Evolutionary conservation across 2,113 vertebrate species (phyloP), one percentile per base, ranked within the genome.

Genomic region (Salvelinus sp.): DNA sequence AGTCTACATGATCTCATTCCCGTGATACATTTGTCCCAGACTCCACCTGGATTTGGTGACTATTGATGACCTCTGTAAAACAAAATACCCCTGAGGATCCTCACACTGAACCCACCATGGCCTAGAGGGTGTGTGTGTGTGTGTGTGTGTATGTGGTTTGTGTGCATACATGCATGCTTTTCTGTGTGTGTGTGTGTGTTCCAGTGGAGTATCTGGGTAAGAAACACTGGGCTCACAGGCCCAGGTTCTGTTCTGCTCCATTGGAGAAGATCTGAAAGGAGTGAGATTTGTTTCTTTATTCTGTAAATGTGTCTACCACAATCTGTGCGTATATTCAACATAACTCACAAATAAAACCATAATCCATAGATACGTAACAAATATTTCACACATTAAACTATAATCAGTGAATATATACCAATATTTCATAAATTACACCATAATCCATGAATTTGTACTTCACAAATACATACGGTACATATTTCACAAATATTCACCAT

Each of bases 1-100:
- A 92, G 92, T 92, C 91, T 89, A 88, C 94, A 92, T 90, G 93
- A 92, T 87, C 90, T 88, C 81, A 83, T 83, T 87, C 90, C 86
- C 91, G 85, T 93, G 93, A 94, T 93, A 93, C 92, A 95, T 94
- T 91, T 82, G 85, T 85, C 84, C 89, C 81, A 85, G 84, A 84
- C 89, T 92, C 92, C 92, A 90, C 90, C 89, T 94, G 94, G 91
- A 83, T 92, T 90, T 75, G 79, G 76, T 79, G 80, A 90, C 92
- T 93, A 89, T 82, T 93, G 38, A 44, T 44, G 94, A 94, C 92
- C 94, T 86, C 77, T 5, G 63, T 71, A 63, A 69, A 83, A 75
- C 79, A n/a, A 54, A 57, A 79, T 76, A 75, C 78, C 76, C 84
- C 90, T 10, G 69, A 88, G 89, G 91, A 91, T 71, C 88, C 91